Base-by-base conservation (phyloP, 2,113 vertebrate species). In the Syngnathus scovelli region DNA sequence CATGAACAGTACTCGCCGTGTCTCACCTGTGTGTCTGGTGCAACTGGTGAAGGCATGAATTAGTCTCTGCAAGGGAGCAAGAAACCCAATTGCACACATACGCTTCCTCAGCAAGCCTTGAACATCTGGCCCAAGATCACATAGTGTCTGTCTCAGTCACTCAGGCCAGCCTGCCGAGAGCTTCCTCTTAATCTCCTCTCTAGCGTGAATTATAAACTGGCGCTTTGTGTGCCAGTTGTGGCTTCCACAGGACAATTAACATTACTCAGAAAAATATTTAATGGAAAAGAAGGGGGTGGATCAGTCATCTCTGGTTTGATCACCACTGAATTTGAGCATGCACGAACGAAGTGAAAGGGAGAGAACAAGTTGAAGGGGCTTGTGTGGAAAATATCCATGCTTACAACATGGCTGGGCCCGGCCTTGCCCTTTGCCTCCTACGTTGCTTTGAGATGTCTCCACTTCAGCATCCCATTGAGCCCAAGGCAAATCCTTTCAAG, bases 221-320 rank as follows among this genome's bases (percentile, higher is more conserved):
- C 80, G 87, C 92, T 87, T 91, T 88, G 74, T 92, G 92, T 87
- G 92, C 89, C 68, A 86, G 88, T 85, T 88, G 88, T 82, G 91
- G 90, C 93, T 95, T 96, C 96, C 95, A 93, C 95, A 96, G 94
- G 95, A 96, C 94, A 96, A 95, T 96, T 95, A 95, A 94, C 94
- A 92, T 94, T 93, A 93, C 93, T 95, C 92, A 93, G 92, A 89
- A 90, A 91, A 90, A 89, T 79, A 81, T 83, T 81, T 69, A 73
- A 60, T 54, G 51, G 77, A 77, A 87, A 83, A 73, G 54, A 75
- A 72, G 72, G 74, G 82, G 67, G 77, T 69, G 77, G 74, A 80
- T 81, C 77, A 81, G 70, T 49, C 70, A 82, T 83, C 80, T 62
- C 72, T 78, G 61, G 61, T 84, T 87, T 84, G 61, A 71, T 54